phyloP scores from a whole-genome alignment of 1,140 invertebrate species.

The Drosophila novamexicana region DNA sequence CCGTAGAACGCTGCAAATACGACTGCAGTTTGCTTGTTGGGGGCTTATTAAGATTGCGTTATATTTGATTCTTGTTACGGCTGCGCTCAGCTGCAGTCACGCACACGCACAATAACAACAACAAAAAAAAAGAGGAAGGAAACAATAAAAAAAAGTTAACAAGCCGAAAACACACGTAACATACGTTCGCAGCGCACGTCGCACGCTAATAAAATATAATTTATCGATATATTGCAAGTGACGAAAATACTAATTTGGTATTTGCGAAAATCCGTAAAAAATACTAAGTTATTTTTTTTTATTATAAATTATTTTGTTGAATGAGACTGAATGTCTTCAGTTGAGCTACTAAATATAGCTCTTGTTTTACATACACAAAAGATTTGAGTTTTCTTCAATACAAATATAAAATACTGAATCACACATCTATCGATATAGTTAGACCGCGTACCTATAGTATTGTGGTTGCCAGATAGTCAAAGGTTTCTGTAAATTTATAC shows the following conservation, averaged over 20 bases:
- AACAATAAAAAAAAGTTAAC: constrained; percentile 42
- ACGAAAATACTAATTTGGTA: constrained; percentile 25
- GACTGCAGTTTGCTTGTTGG: neutral
- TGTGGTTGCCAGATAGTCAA: neutral
- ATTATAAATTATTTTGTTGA: neutral
- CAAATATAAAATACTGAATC: neutral
- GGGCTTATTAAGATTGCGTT: constrained; percentile 8
- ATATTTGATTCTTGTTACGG: constrained; percentile 14
- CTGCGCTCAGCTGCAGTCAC: constrained; percentile 26
- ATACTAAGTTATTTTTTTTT: constrained; percentile 7
- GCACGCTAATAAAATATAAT: constrained; percentile 45
- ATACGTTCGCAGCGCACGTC: constrained; percentile 51
- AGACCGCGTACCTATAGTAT: too few relatives aligned
- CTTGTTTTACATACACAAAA: neutral
- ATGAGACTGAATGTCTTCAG: too few relatives aligned
- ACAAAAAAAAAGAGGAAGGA: constrained; percentile 39
- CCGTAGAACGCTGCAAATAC: constrained; percentile 6
- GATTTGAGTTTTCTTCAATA: neutral
- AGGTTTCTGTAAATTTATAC: neutral
- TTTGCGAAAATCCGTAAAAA: constrained; percentile 22
- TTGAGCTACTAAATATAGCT: too few relatives aligned
- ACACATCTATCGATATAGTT: neutral
- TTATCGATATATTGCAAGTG: constrained; percentile 31
- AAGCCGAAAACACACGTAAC: constrained; percentile 56
- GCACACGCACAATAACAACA: constrained; percentile 51